Evolutionary conservation across 2,113 vertebrate species (phyloP), one percentile per base, ranked within the genome.

Genomic region (Larimichthys polyactis): DNA sequence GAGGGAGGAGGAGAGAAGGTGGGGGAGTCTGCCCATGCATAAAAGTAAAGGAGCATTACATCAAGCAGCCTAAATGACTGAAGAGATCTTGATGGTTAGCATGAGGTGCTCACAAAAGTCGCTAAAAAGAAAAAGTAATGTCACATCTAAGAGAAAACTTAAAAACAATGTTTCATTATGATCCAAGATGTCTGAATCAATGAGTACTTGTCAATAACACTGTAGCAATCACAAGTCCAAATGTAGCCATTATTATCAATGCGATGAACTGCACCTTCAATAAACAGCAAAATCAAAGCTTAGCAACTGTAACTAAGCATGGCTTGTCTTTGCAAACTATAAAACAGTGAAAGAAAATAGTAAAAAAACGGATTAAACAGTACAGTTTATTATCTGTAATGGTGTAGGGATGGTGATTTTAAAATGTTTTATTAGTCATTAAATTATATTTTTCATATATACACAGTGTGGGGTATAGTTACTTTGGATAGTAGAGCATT

Each of bases 31-130:
- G 75, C 48, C 20, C 79, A 55, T 63, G 75, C 78, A 81, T 85
- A 73, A 88, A 83, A 90, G 84, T 71, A 73, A 88, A 76, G 75
- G 75, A 87, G 87, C 71, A 71, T 75, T 70, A 79, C 74, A 83
- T 84, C 76, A 79, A 81, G 78, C 80, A 65, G 78, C 59, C 82
- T 70, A 65, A 82, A 80, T 81, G 71, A 83, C 1, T 51, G 32
- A 5, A 55, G 62, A 68, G 22, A 67, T 58, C 15, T 49, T 63
- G n/a, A 73, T 51, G 52, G 60, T 7, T 58, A 36, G 48, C 63
- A 59, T 40, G 55, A 71, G 46, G 78, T 58, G 58, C 46, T 43
- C 27, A 71, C 43, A 77, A 79, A 57, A 72, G 32, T n/a, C 11
- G 16, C 15, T 0, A 20, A 20, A 67, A 36, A 24, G 32, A 68